phyloP scores from a whole-genome alignment of 2,888 invertebrate genomes.

The Lasioglossum lativentre region DNA sequence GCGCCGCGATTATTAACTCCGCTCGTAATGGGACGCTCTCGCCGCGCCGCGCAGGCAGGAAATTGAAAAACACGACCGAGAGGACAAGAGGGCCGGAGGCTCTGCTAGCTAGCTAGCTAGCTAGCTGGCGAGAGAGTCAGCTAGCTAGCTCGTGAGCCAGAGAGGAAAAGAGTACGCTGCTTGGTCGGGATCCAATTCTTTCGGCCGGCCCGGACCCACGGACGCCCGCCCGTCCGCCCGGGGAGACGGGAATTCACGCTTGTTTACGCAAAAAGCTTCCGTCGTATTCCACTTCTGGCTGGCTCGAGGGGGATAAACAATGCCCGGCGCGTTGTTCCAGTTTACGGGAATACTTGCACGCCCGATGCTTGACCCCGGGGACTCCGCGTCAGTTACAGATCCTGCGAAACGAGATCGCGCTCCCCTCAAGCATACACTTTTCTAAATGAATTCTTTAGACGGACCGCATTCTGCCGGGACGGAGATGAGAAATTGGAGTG shows the following conservation, averaged over 20 bases:
- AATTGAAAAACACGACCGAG: conserved; percentile 49
- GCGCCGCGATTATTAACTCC: conserved; percentile 47
- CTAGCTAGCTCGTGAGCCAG: background rate
- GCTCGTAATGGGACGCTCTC: conserved; percentile 31
- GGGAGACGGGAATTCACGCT: conserved; percentile 15
- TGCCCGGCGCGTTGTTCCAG: conserved; percentile 14
- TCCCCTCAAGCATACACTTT: conserved; percentile 11
- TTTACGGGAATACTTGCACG: conserved; percentile 15
- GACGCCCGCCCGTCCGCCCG: too few species aligned
- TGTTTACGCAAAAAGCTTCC: conserved; percentile 18
- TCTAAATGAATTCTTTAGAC: conserved; percentile 4
- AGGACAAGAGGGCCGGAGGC: background rate
- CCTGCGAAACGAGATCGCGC: conserved; percentile 10
- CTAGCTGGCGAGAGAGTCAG: background rate
- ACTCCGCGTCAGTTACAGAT: conserved; percentile 7
- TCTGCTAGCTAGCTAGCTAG: background rate
- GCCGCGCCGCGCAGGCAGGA: conserved; percentile 16
- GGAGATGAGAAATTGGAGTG: background rate
- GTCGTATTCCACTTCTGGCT: conserved; percentile 19
- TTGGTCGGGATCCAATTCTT: conserved; percentile 10
- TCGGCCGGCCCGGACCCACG: background rate
- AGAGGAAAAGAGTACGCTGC: background rate
- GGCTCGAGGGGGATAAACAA: conserved; percentile 11
- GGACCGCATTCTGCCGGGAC: background rate
- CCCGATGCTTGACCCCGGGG: conserved; percentile 16